A percentile compares a stretch with the other conserved stretches of the same genome.
Conservation (phyloP, 2,888 invertebrate species). For the Orthonevra nobilis region DNA sequence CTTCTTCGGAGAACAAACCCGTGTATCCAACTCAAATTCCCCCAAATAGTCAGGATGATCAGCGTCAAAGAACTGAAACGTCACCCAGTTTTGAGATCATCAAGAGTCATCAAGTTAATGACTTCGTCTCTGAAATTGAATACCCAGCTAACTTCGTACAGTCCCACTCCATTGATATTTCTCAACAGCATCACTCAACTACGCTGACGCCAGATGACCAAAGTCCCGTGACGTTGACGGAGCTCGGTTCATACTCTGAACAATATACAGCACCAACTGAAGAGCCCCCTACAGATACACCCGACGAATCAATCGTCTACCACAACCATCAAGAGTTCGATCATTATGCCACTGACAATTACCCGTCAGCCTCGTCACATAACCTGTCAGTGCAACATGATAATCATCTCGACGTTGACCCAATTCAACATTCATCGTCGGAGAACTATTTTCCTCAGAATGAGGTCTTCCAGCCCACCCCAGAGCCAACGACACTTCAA, state of each 20-base stretch:
- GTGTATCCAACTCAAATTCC: slow-evolving; percentile 64
- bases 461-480: slow-evolving; percentile 36
- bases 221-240: slow-evolving; percentile 50
- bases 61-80: slow-evolving; percentile 28
- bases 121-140: slow-evolving; percentile 86
- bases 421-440: slow-evolving; percentile 50
- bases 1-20: slow-evolving; percentile 75
- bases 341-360: slow-evolving; percentile 81
- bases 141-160: slow-evolving; percentile 87
- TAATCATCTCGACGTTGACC: slow-evolving; percentile 59
- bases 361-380: slow-evolving; percentile 80
- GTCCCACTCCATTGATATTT: slow-evolving; percentile 80
- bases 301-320: slow-evolving; percentile 78
- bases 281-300: slow-evolving; percentile 3
- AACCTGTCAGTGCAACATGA: slow-evolving; percentile 69
- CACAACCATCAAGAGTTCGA: slow-evolving; percentile 73
- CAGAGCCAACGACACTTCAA: slow-evolving; percentile 49
- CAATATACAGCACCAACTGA: slow-evolving; percentile 24
- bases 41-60: slow-evolving; percentile 8
- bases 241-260: slow-evolving; percentile 42
- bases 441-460: slow-evolving; percentile 55
- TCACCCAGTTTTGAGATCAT: slow-evolving; percentile 76
- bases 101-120: slow-evolving; percentile 85
- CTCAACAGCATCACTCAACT: slow-evolving; percentile 24
- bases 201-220: slow-evolving; percentile 22